Conservation (phyloP, 2,113 vertebrate species). For the Neopipo cinnamomea region DNA sequence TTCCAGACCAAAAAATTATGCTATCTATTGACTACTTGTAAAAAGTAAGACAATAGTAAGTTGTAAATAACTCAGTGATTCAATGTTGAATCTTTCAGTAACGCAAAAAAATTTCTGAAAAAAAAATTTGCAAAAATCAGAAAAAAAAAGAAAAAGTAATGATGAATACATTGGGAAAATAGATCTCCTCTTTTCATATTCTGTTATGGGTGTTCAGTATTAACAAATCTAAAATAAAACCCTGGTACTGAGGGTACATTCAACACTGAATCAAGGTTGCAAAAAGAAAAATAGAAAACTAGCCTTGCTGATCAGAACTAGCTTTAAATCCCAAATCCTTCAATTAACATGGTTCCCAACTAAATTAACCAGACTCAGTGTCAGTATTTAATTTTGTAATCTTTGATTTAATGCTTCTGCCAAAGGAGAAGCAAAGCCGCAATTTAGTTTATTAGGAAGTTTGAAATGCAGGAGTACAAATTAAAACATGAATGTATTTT, state of each 20-base stretch:
- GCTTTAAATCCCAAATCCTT: neutral
- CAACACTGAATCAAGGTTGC: neutral
- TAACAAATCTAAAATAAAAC: neutral
- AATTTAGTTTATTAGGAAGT: neutral
- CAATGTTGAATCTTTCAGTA: neutral
- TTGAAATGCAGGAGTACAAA: neutral
- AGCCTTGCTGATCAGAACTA: neutral
- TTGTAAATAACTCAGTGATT: neutral
- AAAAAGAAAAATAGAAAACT: neutral
- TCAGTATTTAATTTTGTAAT: neutral
- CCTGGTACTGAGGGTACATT: neutral
- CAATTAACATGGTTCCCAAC: neutral
- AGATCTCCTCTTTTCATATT: neutral
- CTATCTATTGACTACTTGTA: neutral
- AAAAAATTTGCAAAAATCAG: neutral
- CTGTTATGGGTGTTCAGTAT: neutral
- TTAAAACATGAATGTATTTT: neutral
- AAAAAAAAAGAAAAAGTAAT: neutral
- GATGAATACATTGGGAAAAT: fast-evolving
- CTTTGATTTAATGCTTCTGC: neutral
- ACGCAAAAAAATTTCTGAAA: neutral
- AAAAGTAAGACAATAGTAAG: neutral
- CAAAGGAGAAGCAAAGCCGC: neutral
- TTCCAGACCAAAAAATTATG: neutral
- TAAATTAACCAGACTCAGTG: neutral